Evolutionary conservation across 92 coral and sea anemone genomes (phyloP).

Genomic region (Siderastrea siderea): DNA sequence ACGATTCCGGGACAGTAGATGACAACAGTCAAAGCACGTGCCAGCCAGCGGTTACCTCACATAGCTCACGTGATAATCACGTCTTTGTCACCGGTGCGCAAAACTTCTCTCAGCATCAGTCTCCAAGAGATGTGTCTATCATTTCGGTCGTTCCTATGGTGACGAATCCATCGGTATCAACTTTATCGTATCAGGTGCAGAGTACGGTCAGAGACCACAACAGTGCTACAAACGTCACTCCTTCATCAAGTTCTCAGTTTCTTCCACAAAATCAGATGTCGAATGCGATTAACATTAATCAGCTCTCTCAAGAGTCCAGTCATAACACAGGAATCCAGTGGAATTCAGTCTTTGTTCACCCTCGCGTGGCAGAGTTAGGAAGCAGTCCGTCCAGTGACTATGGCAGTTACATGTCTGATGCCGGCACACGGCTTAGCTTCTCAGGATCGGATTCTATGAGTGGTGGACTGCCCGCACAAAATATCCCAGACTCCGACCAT

Average conservation of each 20-base stretch:
- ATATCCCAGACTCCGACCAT: constrained; percentile 36
- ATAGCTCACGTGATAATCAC: constrained; percentile 21
- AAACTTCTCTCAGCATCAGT: constrained; percentile 16
- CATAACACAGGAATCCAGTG: constrained; percentile 41
- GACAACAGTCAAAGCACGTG: not conserved
- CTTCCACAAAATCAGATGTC: constrained; percentile 36
- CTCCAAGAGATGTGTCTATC: constrained; percentile 50
- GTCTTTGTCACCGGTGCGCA: constrained; percentile 30
- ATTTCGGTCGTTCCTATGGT: constrained; percentile 53
- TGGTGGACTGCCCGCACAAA: constrained; percentile 56
- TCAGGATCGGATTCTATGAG: constrained; percentile 77
- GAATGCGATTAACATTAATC: constrained; percentile 17
- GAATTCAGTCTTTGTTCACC: constrained; percentile 34
- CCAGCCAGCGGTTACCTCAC: constrained; percentile 13
- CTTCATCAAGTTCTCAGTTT: constrained; percentile 28
- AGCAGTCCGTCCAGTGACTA: constrained; percentile 85
- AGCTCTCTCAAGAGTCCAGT: constrained; percentile 15
- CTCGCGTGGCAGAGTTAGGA: constrained; percentile 52
- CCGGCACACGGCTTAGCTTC: constrained; percentile 64
- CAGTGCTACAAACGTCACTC: not conserved
- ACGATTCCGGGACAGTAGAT: constrained; percentile 14
- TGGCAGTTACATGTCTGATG: constrained; percentile 82
- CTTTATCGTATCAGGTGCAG: constrained; percentile 35
- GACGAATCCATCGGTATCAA: constrained; percentile 27
- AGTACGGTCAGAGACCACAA: constrained; percentile 9